These are phyloP conservation scores for Channa maculata DNA, from an alignment of 2,113 vertebrate species.

Conservation along the genomic window DNA sequence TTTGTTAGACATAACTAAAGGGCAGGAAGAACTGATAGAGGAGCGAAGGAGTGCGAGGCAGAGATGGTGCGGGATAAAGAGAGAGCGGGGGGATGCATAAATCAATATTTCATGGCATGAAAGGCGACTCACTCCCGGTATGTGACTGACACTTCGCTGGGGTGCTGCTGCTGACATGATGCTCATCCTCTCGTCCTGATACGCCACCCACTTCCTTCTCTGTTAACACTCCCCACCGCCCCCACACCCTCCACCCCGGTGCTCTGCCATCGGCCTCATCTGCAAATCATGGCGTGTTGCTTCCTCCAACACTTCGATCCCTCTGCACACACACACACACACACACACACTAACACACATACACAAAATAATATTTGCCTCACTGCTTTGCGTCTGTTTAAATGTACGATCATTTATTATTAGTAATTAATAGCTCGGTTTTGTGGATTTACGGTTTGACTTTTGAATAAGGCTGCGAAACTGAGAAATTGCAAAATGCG, in stretches of 20 bases:
- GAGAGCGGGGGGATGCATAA: conserved; percentile 61
- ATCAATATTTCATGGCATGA: conserved; percentile 66
- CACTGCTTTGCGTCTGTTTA: neutral
- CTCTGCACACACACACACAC: neutral
- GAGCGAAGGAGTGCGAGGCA: conserved; percentile 27
- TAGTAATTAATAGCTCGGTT: no score
- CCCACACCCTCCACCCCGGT: no score
- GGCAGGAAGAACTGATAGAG: conserved; percentile 13
- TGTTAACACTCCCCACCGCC: neutral
- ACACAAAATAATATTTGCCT: neutral
- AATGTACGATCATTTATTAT: neutral
- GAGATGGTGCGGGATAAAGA: conserved; percentile 52
- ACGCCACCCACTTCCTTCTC: conserved; percentile 39
- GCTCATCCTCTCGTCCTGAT: conserved; percentile 50
- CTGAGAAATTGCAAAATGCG: neutral
- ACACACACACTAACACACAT: no score
- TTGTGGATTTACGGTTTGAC: neutral
- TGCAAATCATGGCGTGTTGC: conserved; percentile 20
- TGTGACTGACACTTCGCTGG: conserved; percentile 76
- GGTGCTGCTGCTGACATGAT: conserved; percentile 59
- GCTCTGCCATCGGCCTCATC: neutral
- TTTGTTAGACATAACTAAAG: conserved; percentile 30
- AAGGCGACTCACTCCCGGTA: conserved; percentile 32
- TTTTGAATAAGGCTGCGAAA: neutral
- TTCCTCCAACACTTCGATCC: conserved; percentile 4